A percentile compares a stretch with the other conserved stretches of the same genome.
These are phyloP conservation scores for Neosalanx taihuensis DNA, from an alignment of 2,797 vertebrate species.

Conservation along the genomic window DNA sequence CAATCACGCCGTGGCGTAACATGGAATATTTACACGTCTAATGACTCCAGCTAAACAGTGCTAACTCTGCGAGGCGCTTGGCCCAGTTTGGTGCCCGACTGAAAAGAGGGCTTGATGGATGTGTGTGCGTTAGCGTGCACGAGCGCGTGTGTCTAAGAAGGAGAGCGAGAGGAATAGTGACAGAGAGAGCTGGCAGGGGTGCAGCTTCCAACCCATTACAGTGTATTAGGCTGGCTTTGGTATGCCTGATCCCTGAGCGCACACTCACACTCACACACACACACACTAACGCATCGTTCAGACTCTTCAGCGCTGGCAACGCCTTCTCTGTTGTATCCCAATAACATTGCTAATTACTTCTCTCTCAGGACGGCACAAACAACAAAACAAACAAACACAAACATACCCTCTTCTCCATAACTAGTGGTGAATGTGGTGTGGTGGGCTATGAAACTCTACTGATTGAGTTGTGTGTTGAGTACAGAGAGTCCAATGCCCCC, in stretches of 20 bases:
- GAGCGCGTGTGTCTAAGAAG: not conserved
- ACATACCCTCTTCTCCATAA: not conserved
- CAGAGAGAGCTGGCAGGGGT: not conserved
- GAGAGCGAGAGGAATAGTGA: not conserved
- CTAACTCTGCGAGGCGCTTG: not conserved
- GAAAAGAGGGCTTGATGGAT: not conserved
- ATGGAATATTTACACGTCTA: not conserved
- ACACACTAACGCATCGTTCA: not conserved
- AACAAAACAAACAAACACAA: not conserved
- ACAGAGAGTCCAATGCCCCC: too few relatives aligned
- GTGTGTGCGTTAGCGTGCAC: not conserved
- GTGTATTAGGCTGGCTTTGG: not conserved
- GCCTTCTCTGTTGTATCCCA: constrained; percentile 7
- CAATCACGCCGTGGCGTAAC: too few relatives aligned
- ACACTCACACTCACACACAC: not conserved
- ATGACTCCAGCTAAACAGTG: not conserved
- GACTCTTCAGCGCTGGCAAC: not conserved
- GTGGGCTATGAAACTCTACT: too few relatives aligned
- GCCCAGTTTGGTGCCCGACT: not conserved
- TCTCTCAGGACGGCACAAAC: not conserved
- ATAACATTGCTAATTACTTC: constrained; percentile 8
- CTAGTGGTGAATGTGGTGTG: not conserved
- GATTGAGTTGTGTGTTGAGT: too few relatives aligned
- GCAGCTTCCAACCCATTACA: not conserved
- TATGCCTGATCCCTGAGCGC: not conserved